A percentile compares a stretch with the other conserved stretches of the same genome.
phyloP scores from a whole-genome alignment of 2,113 vertebrate species.

The Dipodomys spectabilis region DNA sequence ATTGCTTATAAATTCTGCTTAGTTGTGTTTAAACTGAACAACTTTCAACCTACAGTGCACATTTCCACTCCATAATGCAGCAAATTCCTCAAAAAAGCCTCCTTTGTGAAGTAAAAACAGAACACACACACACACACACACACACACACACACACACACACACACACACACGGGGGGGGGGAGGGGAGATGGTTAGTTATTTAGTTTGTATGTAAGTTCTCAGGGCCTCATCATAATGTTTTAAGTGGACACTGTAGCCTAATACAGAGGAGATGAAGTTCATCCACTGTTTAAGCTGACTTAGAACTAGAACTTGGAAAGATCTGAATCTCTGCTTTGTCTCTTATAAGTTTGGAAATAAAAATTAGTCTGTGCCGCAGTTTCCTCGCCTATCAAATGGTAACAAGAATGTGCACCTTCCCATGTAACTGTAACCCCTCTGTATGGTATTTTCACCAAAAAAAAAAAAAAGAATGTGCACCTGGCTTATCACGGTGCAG shows the following conservation, averaged over 20 bases:
- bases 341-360: not conserved
- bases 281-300: not conserved
- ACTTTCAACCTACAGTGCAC: not conserved
- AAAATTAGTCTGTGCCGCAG: not conserved
- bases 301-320: not conserved
- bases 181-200: no score
- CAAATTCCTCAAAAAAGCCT: not conserved
- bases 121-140: no score
- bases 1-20: slow-evolving; percentile 24
- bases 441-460: no score
- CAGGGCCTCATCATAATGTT: fast-evolving
- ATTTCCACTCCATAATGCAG: not conserved
- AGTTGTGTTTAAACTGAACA: not conserved
- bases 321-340: not conserved
- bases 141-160: not conserved
- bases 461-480: not conserved
- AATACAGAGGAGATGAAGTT: not conserved
- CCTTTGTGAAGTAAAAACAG: not conserved
- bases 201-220: no score
- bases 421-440: no score
- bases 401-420: not conserved
- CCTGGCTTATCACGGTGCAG: no score
- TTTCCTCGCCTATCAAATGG: slow-evolving; percentile 8
- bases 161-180: no score
- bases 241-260: no score